Evolutionary conservation across 2,888 invertebrate species (phyloP), one percentile per base, ranked within the genome.

Genomic region (Drosophila fulvimacula): DNA sequence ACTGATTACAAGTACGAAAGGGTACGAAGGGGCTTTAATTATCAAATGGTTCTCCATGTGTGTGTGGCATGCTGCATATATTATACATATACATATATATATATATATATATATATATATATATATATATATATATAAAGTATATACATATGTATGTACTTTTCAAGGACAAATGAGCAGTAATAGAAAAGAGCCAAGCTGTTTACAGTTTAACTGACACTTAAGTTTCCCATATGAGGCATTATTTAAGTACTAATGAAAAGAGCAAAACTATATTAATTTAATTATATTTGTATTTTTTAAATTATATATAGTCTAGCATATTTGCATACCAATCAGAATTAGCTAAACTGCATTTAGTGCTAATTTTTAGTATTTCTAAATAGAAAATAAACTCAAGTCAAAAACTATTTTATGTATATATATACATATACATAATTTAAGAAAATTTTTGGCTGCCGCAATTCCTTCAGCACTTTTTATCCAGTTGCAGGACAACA

Each of bases 1-100:
- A 48, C 48, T 36, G 24, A 65, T 49, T 56, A 24, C 48, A 38
- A n/a, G n/a, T n/a, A n/a, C n/a, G n/a, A n/a, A 10, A 13, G 2
- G 52, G n/a, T 19, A 17, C 39, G 27, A 13, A 57, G 49, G 17
- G n/a, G 21, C 15, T 38, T 53, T 17, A 55, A 46, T 46, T 32
- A 39, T 46, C 10, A 38, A 36, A 2, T 24, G 11, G 2, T 13
- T n/a, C n/a, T 15, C 15, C 4, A 15, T 5, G 30, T 30, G 30
- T 30, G 30, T 1, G 30, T 30, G n/a, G n/a, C n/a, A n/a, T n/a
- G n/a, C n/a, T 36, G 21, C 21, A 2, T 1, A 10, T 17, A 32
- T 1, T n/a, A n/a, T 38, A n/a, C 6, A 3, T 6, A n/a, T n/a
- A n/a, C n/a, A n/a, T n/a, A n/a, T n/a, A n/a, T n/a, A n/a, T n/a